phyloP scores from a whole-genome alignment of 2,797 vertebrate genomes.

The Myripristis jacobus region DNA sequence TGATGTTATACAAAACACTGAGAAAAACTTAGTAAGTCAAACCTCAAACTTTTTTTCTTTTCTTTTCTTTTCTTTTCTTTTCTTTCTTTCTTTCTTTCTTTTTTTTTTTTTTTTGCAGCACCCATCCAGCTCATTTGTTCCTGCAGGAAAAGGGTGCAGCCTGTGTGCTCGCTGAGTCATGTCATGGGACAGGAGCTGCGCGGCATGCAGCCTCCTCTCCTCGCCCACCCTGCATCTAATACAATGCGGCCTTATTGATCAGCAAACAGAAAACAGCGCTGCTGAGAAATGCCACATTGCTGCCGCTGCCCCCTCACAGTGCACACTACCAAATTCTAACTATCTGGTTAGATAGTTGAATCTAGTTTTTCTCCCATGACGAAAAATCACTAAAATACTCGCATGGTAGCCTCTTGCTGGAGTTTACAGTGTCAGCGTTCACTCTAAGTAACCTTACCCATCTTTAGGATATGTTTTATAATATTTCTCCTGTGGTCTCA shows the following conservation, averaged over 20 bases:
- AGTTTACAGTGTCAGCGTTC: too few species aligned
- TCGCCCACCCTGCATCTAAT: slow-evolving; percentile 55
- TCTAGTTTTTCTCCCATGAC: not conserved
- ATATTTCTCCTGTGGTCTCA: too few species aligned
- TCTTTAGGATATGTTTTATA: too few species aligned
- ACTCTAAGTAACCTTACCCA: too few species aligned
- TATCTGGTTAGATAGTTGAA: not conserved
- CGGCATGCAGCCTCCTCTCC: slow-evolving; percentile 37
- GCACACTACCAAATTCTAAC: slow-evolving; percentile 19
- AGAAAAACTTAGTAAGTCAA: too few species aligned
- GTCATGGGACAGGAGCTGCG: slow-evolving; percentile 62
- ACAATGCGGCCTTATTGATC: slow-evolving; percentile 79
- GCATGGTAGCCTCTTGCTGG: too few species aligned
- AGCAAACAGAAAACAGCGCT: not conserved
- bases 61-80: not conserved
- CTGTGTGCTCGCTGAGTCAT: slow-evolving; percentile 78
- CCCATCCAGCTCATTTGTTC: slow-evolving; percentile 14
- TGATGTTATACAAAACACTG: too few species aligned
- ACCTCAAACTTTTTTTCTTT: too few species aligned
- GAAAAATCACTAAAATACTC: too few species aligned
- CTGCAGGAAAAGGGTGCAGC: slow-evolving; percentile 70
- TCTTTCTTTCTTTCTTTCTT: not conserved
- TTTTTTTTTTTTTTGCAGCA: not conserved
- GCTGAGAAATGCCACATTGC: slow-evolving; percentile 39
- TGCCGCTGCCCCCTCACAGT: slow-evolving; percentile 7